Percentiles rank a stretch among this genome's conserved stretches.
phyloP scores from a whole-genome alignment of 37 sponge, comb jelly and placozoan species.

The Cliona cf. orientalis region DNA sequence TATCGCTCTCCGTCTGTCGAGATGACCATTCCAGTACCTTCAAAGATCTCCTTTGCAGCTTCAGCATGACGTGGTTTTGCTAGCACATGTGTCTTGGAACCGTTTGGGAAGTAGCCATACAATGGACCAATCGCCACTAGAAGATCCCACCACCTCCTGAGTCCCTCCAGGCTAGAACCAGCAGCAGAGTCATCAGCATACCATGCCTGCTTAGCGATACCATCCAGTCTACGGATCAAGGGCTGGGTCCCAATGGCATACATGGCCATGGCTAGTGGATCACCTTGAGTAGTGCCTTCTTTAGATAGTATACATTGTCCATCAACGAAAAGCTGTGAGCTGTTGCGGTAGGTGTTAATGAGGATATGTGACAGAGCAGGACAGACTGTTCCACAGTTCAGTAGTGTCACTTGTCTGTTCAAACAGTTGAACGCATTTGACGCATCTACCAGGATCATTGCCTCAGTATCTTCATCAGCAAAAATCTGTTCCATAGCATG shows the following conservation, averaged over 20 bases:
- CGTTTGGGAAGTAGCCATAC: constrained; percentile 61
- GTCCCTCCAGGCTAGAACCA: constrained; percentile 9
- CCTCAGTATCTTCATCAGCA: constrained; percentile 39
- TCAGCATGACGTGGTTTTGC: constrained; percentile 35
- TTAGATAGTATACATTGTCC: constrained; percentile 42
- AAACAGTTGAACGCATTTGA: constrained; percentile 53
- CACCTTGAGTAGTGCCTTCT: constrained; percentile 68
- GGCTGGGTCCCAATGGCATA: constrained; percentile 56
- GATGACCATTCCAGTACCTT: constrained; percentile 22
- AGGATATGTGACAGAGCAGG: constrained; percentile 35
- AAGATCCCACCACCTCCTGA: constrained; percentile 37
- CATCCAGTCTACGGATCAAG: constrained; percentile 38
- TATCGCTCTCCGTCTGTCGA: constrained; percentile 45
- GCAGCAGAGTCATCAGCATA: constrained; percentile 68
- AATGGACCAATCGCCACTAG: constrained; percentile 29
- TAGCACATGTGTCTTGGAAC: constrained; percentile 47
- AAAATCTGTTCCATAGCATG: constrained; percentile 44
- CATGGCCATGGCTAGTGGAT: constrained; percentile 47
- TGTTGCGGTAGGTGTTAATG: constrained; percentile 50
- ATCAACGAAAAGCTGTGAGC: constrained; percentile 30
- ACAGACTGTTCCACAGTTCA: constrained; percentile 16
- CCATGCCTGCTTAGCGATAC: constrained; percentile 49
- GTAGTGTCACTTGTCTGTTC: constrained; percentile 33
- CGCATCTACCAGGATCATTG: constrained; percentile 32
- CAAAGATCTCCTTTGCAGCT: constrained; percentile 15